phyloP scores from a whole-genome alignment of 1,140 invertebrate species.

The Brachionus manjavacas region DNA sequence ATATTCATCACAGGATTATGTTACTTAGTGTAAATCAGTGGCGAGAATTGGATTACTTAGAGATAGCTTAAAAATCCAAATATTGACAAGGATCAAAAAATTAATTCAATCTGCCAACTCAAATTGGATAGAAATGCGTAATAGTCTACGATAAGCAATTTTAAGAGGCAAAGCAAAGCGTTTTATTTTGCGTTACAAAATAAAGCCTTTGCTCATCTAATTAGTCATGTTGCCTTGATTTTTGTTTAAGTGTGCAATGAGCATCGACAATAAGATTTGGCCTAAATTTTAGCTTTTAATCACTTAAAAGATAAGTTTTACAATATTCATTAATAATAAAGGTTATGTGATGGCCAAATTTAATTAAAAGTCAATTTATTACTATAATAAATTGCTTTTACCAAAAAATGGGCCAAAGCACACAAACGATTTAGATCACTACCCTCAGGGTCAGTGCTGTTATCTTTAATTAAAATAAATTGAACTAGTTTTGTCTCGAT shows the following conservation, averaged over 20 bases:
- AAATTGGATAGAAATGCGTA: neutral
- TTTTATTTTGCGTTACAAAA: neutral
- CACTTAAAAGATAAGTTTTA: neutral
- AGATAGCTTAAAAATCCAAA: neutral
- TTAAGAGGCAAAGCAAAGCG: neutral
- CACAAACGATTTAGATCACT: neutral
- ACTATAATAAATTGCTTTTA: neutral
- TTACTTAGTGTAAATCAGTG: neutral
- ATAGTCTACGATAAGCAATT: neutral
- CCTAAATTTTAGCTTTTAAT: neutral
- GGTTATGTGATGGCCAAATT: neutral
- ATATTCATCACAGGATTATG: neutral
- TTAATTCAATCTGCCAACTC: neutral
- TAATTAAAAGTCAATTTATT: conserved; percentile 6
- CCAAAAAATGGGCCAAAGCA: neutral
- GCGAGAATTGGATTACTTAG: neutral
- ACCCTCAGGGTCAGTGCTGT: neutral
- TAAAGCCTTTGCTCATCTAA: neutral
- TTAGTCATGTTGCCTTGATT: neutral
- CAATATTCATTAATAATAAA: neutral
- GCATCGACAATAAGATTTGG: neutral
- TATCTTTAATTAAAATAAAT: neutral
- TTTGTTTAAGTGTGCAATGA: neutral
- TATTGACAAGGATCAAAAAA: neutral
- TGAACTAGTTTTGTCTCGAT: neutral